Percentiles rank a stretch among this genome's conserved stretches.
Conservation (phyloP, 2,797 vertebrate species). For the Enoplosus armatus region DNA sequence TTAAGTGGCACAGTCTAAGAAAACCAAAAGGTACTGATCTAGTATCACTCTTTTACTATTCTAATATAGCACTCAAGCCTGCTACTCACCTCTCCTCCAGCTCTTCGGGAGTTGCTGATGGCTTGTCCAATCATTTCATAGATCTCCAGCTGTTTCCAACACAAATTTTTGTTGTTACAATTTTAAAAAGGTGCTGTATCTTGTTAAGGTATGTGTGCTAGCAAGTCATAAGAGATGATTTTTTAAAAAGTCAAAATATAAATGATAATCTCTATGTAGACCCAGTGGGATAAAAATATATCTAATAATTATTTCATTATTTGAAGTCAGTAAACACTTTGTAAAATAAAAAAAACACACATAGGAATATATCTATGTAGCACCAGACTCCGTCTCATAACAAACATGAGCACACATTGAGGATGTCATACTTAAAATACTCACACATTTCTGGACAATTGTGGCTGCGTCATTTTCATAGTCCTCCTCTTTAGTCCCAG, state of each 20-base stretch:
- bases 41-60: background rate
- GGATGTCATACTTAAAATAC: conserved; percentile 65
- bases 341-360: background rate
- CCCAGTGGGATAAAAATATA: background rate
- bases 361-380: no score
- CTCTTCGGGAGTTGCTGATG: conserved; percentile 95
- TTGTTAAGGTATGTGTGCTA: background rate
- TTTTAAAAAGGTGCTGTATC: conserved; percentile 6
- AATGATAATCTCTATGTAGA: background rate
- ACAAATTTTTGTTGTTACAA: conserved; percentile 41
- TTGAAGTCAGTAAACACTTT: background rate
- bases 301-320: background rate
- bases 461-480: conserved; percentile 98
- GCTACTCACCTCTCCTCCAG: conserved; percentile 94
- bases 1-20: background rate
- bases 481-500: conserved; percentile 97
- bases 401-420: background rate
- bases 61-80: background rate
- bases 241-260: background rate
- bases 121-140: conserved; percentile 99
- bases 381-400: background rate
- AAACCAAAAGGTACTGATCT: background rate
- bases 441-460: conserved; percentile 99
- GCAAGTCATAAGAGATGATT: background rate
- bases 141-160: conserved; percentile 92